Conservation (phyloP, 2,888 invertebrate species). For the Chrysodeixis includens region DNA sequence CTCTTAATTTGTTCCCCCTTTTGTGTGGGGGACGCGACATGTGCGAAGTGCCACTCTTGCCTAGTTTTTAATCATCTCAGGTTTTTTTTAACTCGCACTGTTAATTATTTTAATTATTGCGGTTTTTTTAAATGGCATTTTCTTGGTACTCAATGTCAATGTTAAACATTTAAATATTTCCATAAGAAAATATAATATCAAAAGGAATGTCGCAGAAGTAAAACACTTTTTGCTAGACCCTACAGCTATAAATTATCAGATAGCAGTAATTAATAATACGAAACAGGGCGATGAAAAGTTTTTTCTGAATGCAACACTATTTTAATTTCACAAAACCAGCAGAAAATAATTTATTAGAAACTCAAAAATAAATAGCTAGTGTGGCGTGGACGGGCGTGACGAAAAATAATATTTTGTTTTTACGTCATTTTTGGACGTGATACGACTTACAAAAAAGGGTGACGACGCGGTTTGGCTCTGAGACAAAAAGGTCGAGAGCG, state of each 20-base stretch:
- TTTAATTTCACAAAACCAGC: constrained; percentile 65
- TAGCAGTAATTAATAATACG: constrained; percentile 33
- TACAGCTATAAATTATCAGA: neutral
- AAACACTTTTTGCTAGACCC: neutral
- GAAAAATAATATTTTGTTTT: constrained; percentile 83
- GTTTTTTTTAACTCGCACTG: constrained; percentile 46
- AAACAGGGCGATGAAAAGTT: constrained; percentile 47
- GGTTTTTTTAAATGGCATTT: constrained; percentile 35
- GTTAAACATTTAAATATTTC: constrained; percentile 13
- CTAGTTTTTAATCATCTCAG: constrained; percentile 63
- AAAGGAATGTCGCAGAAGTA: constrained; percentile 1
- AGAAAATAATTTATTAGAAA: constrained; percentile 78
- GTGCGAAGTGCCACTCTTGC: constrained; percentile 71
- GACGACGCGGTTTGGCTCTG: constrained; percentile 72
- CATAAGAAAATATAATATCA: constrained; percentile 3
- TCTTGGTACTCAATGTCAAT: constrained; percentile 12
- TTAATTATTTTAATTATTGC: constrained; percentile 56
- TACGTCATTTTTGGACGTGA: constrained; percentile 75
- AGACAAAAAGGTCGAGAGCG: constrained; percentile 74
- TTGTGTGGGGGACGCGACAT: constrained; percentile 70
- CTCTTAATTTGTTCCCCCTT: constrained; percentile 74
- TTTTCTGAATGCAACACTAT: constrained; percentile 50
- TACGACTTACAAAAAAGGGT: constrained; percentile 77
- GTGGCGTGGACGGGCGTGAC: constrained; percentile 82
- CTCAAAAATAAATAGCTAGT: constrained; percentile 77